Base-by-base conservation (phyloP, 2,888 invertebrate species). In the Amphipoea lucens region DNA sequence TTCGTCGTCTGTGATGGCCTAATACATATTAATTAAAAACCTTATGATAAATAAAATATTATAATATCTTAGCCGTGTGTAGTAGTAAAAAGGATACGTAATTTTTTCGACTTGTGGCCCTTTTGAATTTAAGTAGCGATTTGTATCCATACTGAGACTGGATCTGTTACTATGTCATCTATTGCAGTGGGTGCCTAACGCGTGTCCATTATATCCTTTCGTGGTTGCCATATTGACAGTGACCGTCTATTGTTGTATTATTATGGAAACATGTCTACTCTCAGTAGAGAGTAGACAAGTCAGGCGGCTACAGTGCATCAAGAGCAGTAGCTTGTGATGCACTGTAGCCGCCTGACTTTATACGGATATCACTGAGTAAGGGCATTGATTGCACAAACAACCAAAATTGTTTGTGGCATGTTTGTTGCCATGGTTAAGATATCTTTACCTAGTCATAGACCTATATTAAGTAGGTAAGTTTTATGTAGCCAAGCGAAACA, bases 201-300 rank as follows among this genome's bases (percentile, higher is more conserved):
- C 17, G 29, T 17, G 68, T 45, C 29, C 1, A 2, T 45, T 29
- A 0, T 48, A 48, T 48, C 29, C 3, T 20, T 12, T 48, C 0
- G 11, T 45, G 45, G n/a, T 29, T 68, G 67, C n/a, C 45, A 68
- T 68, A 45, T 67, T 45, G 17, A n/a, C n/a, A 42, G 42, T 42
- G 17, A n/a, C 67, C 0, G 17, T 17, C n/a, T 68, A n/a, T 45
- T 17, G 45, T 45, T 68, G 17, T 45, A 68, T 14, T 45, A 45
- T 51, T 68, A n/a, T 67, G n/a, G 42, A 67, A n/a, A 67, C 14
- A 67, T n/a, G n/a, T 67, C 17, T 45, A n/a, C 67, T 48, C 45
- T 48, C 20, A 29, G 29, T 29, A 29, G 29, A 29, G 29, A 29
- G 29, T 29, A 29, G 29, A 29, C 29, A 29, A 29, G 29, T 29